Conservation (phyloP, 2,113 vertebrate genomes). For the Galemys pyrenaicus region DNA sequence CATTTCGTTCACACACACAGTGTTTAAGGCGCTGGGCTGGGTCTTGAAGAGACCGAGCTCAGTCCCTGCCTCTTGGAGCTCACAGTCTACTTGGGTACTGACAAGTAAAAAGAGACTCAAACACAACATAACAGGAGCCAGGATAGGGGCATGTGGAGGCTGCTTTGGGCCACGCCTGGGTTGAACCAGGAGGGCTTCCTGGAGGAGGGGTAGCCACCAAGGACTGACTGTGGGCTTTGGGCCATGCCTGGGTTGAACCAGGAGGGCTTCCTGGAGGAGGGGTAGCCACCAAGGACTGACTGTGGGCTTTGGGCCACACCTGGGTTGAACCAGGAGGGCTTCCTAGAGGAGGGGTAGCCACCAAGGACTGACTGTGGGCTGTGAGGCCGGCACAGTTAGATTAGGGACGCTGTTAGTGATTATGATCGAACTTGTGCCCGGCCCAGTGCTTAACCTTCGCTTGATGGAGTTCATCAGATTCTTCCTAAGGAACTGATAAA, state of each 20-base stretch:
- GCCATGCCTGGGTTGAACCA: neutral
- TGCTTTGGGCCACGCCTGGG: neutral
- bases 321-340: neutral
- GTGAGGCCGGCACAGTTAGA: neutral
- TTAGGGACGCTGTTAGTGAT: neutral
- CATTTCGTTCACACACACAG: neutral
- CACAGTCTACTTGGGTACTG: neutral
- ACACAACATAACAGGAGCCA: neutral
- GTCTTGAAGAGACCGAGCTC: neutral
- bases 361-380: neutral
- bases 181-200: neutral
- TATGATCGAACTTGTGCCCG: neutral
- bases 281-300: too few species aligned
- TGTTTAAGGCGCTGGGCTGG: neutral
- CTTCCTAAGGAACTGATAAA: neutral
- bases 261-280: neutral
- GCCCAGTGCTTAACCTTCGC: neutral
- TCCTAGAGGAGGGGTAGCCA: neutral
- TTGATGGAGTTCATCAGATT: neutral
- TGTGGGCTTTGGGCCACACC: too few species aligned
- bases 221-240: too few species aligned
- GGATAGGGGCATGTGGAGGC: accelerated
- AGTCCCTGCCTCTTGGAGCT: neutral
- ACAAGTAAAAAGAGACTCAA: too few species aligned
- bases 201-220: neutral